Evolutionary conservation across 2,797 vertebrate genomes (phyloP), one percentile per base, ranked within the genome.

Genomic region (Lepus townsendii): DNA sequence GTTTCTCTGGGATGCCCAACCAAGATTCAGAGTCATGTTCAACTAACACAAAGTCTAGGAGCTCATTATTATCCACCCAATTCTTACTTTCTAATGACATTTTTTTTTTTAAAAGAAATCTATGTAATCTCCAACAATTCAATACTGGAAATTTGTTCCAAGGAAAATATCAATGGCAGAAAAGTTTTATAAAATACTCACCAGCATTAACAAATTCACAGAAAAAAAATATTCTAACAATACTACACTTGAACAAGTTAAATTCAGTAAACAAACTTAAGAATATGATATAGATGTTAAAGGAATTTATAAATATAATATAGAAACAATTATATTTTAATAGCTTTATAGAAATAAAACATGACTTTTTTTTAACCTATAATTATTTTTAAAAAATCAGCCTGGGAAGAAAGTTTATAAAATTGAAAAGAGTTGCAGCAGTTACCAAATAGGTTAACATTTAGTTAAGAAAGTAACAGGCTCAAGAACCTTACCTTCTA

Each of bases 111-210:
- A 72, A 32, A 27, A 88, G 9, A 62, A 60, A 63, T 62, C 14
- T 16, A 5, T n/a, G 11, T 6, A n/a, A 54, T 68, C 17, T 66
- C 42, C 17, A 32, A 32, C 52, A 68, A 85, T 27, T 73, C 80
- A 38, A 68, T 2, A 30, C 3, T 68, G 14, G 35, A 76, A 71
- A 82, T 62, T 26, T 12, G 35, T 35, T 71, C 9, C 19, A 24
- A 87, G 47, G 38, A 92, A 90, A 90, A 84, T 47, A 27, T 95
- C 35, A 27, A 62, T 12, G 76, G 69, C 13, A 83, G 62, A 54
- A 75, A 86, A 83, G n/a, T 32, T 65, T 69, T 63, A 13, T 69
- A 30, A 78, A 73, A 71, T 24, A 79, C 11, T 86, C 79, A 50
- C 47, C 27, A 63, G 1, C 9, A 19, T 12, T 80, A 76, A 79